Conservation (phyloP, 2,888 invertebrate genomes). For the Idaea dimidiata region DNA sequence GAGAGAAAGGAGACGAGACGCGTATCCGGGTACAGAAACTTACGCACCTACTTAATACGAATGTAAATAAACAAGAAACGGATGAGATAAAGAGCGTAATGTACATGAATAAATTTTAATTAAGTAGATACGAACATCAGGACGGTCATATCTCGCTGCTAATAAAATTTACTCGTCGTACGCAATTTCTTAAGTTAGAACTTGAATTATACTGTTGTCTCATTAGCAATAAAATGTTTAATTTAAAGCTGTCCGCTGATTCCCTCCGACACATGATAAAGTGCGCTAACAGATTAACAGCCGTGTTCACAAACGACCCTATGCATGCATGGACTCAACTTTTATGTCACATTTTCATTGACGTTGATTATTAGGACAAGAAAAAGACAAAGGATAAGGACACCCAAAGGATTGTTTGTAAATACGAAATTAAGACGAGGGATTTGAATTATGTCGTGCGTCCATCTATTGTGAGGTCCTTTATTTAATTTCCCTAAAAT, state of each 20-base stretch:
- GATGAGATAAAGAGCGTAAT: conserved; percentile 50
- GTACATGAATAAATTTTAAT: conserved; percentile 57
- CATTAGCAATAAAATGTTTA: conserved; percentile 22
- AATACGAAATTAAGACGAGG: no score
- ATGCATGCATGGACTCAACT: no score
- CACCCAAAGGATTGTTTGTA: no score
- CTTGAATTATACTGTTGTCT: conserved; percentile 15
- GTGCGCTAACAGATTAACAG: not conserved
- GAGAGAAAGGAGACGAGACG: conserved; percentile 13
- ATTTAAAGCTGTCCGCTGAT: not conserved
- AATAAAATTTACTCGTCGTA: conserved; percentile 40
- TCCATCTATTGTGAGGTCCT: no score
- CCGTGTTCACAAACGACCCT: no score
- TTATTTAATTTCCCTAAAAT: no score
- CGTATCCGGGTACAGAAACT: conserved; percentile 26
- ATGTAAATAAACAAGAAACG: conserved; percentile 36
- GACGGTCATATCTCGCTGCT: conserved; percentile 44
- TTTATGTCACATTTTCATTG: no score
- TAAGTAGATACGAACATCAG: conserved; percentile 41
- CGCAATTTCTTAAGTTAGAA: conserved; percentile 28
- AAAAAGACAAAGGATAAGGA: no score
- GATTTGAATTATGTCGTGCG: no score
- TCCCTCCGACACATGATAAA: not conserved
- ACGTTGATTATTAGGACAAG: no score
- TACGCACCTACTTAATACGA: conserved; percentile 16